Percentiles rank a stretch among this genome's conserved stretches.
Conservation (phyloP, 2,113 vertebrate genomes). For the Pseudopodoces humilis region DNA sequence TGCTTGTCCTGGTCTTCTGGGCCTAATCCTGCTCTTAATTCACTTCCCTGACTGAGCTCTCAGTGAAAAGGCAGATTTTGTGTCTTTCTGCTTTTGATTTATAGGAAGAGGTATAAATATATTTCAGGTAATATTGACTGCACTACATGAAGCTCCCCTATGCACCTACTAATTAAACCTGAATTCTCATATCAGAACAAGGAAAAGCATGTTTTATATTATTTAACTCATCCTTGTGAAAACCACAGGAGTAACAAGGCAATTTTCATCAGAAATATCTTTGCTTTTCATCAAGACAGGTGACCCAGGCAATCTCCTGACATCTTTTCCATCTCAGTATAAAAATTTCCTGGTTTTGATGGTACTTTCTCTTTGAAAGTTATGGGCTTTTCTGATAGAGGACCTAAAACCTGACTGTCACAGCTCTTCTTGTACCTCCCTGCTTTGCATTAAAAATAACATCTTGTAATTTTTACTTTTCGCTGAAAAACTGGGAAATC, state of each 20-base stretch:
- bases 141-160: neutral
- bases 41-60: neutral
- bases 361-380: neutral
- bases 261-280: conserved; percentile 30
- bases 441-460: neutral
- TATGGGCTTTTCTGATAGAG: neutral
- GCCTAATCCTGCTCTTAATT: neutral
- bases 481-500: conserved; percentile 5
- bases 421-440: neutral
- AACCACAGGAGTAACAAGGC: neutral
- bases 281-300: conserved; percentile 17
- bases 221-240: neutral
- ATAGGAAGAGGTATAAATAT: neutral
- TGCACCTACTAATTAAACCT: neutral
- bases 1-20: neutral
- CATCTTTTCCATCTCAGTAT: neutral
- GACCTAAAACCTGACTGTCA: neutral
- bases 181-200: neutral
- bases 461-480: neutral
- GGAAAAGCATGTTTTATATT: neutral
- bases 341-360: neutral
- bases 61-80: neutral
- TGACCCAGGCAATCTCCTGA: neutral
- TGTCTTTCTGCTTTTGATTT: neutral
- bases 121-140: neutral